Evolutionary conservation across 2,888 invertebrate genomes (phyloP).

Genomic region (Acleris sparsana): DNA sequence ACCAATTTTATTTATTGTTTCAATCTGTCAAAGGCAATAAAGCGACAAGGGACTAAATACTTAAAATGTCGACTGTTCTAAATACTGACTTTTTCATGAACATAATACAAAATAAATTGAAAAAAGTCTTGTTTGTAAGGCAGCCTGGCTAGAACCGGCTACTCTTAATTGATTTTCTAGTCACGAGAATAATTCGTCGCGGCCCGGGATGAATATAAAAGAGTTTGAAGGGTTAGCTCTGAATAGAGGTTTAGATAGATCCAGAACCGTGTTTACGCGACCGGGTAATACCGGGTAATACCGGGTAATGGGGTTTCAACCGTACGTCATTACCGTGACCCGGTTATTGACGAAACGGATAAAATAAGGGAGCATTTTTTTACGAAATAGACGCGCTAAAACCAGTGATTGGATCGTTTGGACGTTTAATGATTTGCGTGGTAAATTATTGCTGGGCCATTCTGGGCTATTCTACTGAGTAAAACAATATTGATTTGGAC

Average conservation of each 20-base stretch:
- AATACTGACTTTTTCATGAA: too few relatives aligned
- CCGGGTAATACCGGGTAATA: background rate
- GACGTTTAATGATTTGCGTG: too few relatives aligned
- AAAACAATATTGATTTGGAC: too few relatives aligned
- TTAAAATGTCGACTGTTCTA: background rate
- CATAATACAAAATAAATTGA: background rate
- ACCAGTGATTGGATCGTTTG: too few relatives aligned
- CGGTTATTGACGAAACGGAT: conserved; percentile 36
- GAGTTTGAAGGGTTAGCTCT: conserved; percentile 42
- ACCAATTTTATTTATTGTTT: too few relatives aligned
- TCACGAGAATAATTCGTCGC: conserved; percentile 42
- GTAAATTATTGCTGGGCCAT: too few relatives aligned
- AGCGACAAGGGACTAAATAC: background rate
- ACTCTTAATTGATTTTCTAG: conserved; percentile 35
- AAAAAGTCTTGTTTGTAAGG: conserved; percentile 6
- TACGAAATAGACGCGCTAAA: too few relatives aligned
- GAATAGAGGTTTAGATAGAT: conserved; percentile 21
- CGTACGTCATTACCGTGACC: conserved; percentile 6
- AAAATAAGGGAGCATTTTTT: too few relatives aligned
- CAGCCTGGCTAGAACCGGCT: background rate
- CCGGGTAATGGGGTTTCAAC: background rate
- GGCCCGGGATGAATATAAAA: conserved; percentile 48
- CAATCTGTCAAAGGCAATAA: too few relatives aligned
- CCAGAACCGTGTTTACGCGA: background rate
- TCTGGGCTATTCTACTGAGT: too few relatives aligned